Base-by-base conservation (phyloP, 2,888 invertebrate species). In the Aromia moschata region DNA sequence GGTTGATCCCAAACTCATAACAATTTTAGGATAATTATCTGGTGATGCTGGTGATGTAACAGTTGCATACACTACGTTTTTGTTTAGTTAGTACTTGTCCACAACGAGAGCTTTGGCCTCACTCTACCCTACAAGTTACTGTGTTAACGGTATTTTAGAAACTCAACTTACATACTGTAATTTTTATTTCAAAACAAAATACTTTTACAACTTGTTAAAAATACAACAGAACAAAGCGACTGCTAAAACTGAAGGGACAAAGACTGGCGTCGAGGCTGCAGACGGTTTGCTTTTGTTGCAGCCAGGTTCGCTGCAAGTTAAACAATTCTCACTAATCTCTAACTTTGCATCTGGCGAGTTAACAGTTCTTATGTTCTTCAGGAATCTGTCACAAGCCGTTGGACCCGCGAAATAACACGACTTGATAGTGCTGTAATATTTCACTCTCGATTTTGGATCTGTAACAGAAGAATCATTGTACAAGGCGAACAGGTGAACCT, bases 381-480 rank as follows among this genome's bases (percentile, higher is more conserved):
- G 20, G 17, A 60, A 58, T 1, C 12, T 25, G 0, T 63, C 51
- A n/a, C 63, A 63, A 36, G 57, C 60, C 41, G 57, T 25, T 1
- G 54, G 52, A 14, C 25, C 58, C 2, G 17, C 15, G 5, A 45
- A 14, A 16, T 63, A 30, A 30, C 63, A 63, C 9, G 46, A 33
- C 20, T 63, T 63, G 1, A 56, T 11, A 11, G 56, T 55, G 31
- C 25, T 53, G 52, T 56, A 60, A 9, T 55, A 46, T 31, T 58
- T 58, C 14, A 49, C n/a, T 25, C 30, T 43, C 33, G 25, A 11
- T 25, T 38, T 12, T 1, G 36, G 25, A 33, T 45, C 62, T 62
- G 41, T 1, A 62, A 59, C 36, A 30, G 14, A 46, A 37, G 25
- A 46, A 38, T 15, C n/a, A n/a, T n/a, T n/a, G n/a, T n/a, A n/a